Evolutionary conservation across 2,888 invertebrate genomes (phyloP), one percentile per base, ranked within the genome.

Genomic region (Trichogramma evanescens): DNA sequence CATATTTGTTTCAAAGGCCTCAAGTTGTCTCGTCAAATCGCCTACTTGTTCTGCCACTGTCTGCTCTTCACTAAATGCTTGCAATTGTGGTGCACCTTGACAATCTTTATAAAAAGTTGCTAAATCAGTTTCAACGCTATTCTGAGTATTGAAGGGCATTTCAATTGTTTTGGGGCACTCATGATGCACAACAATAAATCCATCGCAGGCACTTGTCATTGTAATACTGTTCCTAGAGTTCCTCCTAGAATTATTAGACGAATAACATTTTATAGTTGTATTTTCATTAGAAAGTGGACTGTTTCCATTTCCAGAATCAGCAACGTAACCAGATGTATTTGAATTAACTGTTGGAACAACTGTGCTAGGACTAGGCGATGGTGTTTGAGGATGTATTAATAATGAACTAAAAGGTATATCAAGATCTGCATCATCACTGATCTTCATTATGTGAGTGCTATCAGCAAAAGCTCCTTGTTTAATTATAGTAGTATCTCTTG

Each of bases 61-160:
- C 46, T 75, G 75, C 64, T 81, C 80, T 64, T 80, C 79, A 57
- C 74, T 77, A 66, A 82, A 83, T 49, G 81, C 81, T 61, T 80
- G 77, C 39, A 85, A 74, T 42, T 80, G 80, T 4, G 87, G 86
- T 6, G 91, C 90, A 67, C 84, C 84, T 72, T 90, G 84, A 78
- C 90, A 91, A 71, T 91, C 89, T 43, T 87, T 83, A 79, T 89
- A 91, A 79, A 92, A 91, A 65, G 84, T 83, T 1, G 89, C 89
- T 64, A 92, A 80, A 71, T 92, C 91, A 50, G 85, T 26, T 26
- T 26, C 26, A 26, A 26, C 26, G 26, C 26, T 26, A 26, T 26
- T 26, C 26, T 26, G 26, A 26, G 26, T 26, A 26, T 26, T 26
- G 26, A 26, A 26, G 26, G 26, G 26, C 26, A 26, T 26, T 2